Percentiles rank a stretch among this genome's conserved stretches.
phyloP scores from a whole-genome alignment of 2,113 vertebrate species.

The Sinosuthora webbiana region DNA sequence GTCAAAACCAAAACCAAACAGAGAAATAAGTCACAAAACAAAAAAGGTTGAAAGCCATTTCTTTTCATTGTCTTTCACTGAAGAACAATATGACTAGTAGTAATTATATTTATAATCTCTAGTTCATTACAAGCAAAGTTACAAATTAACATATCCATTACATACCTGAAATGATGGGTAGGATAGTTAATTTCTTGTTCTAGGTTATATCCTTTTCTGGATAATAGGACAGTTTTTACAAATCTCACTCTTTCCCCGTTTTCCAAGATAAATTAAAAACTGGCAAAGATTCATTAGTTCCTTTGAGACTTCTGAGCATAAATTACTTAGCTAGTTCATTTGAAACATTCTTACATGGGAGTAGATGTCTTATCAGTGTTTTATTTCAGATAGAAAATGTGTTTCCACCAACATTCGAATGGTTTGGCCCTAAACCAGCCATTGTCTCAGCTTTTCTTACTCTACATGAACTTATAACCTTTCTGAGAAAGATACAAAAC shows the following conservation, averaged over 20 bases:
- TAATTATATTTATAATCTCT: background rate
- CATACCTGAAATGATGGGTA: background rate
- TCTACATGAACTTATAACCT: constrained; percentile 3
- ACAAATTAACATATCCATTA: background rate
- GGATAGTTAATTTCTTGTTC: background rate
- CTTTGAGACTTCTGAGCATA: background rate
- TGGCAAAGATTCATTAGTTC: background rate
- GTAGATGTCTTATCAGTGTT: constrained; percentile 13
- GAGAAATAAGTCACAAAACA: background rate
- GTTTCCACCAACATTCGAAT: background rate
- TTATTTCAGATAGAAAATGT: constrained; percentile 24
- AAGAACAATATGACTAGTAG: background rate
- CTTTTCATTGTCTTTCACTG: too few relatives aligned
- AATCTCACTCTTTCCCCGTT: background rate
- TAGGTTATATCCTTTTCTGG: background rate
- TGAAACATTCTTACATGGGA: background rate
- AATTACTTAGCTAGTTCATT: background rate
- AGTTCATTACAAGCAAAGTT: background rate
- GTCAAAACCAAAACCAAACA: background rate
- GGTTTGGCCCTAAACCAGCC: constrained; percentile 7
- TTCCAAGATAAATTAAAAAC: background rate
- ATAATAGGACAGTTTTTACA: background rate
- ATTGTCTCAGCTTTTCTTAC: constrained; percentile 31
- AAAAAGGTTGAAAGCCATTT: background rate
- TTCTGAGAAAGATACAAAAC: constrained; percentile 1